Base-by-base conservation (phyloP, 2,797 vertebrate species). In the Gobionotothen gibberifrons region DNA sequence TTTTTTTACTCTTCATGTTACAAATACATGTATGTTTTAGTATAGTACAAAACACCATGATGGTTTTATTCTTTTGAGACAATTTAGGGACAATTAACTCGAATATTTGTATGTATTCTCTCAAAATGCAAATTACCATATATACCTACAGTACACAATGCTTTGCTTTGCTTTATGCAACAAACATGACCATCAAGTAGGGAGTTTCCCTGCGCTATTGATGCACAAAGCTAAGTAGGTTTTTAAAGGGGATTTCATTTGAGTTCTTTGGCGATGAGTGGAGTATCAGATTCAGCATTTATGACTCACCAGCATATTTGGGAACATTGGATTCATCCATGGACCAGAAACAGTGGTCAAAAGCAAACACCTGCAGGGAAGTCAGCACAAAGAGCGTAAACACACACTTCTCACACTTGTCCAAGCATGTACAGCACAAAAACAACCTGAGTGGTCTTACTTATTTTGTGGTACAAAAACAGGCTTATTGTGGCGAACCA, bases 301-400 rank as follows among this genome's bases (percentile, higher is more conserved):
- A 57, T 83, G 83, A 94, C 91, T 96, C 95, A 99, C 98, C 98
- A 57, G 98, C 97, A 87, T 98, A 99, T 94, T 99, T 99, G 44
- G 95, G 92, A 85, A 95, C 93, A 85, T 99, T 98, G 88, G 96
- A 96, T 90, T 99, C 98, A 89, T 99, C 97, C 95, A 99, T 98
- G 88, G 98, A 99, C 98, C 98, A 99, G 93, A 99, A 99, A 89
- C 98, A 99, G 90, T 99, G 96, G 95, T 99, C 98, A 85, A 99
- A 99, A 85, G 98, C 97, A 85, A 99, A 99, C 83, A 99, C 97
- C 98, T 99, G 92, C 73, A 85, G 81, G 83, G 32, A 56, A 88
- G 78, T 84, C 76, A 64, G 85, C 54, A 81, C 51, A 85, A 49
- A 49, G 67, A 59, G 63, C 3, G 58, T 82, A 49, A 88, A 79